Evolutionary conservation across 2,113 vertebrate genomes (phyloP), one percentile per base, ranked within the genome.

Genomic region (Pitta sordida): DNA sequence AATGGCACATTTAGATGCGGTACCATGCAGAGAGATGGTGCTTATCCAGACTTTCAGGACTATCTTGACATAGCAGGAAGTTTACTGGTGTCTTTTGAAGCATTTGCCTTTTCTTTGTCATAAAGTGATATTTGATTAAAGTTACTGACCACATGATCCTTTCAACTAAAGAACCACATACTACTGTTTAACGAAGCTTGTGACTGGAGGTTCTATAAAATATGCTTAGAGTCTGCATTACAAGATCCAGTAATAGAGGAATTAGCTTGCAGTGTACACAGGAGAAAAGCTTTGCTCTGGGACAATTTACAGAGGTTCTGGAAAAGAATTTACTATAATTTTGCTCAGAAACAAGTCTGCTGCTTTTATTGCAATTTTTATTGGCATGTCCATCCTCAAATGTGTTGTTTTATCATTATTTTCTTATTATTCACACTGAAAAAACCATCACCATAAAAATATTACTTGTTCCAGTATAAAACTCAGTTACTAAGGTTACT

Each of bases 401-500:
- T 52, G 58, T 82, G 70, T 94, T 90, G 92, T 68, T 92, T 94
- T 85, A 74, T 88, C 83, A 91, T 95, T 95, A 91, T 92, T 94
- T 93, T 94, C 86, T 77, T 86, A 91, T 96, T 92, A 94, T 91
- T 91, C 91, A 96, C 71, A 67, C 62, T 76, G 73, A 82, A 93
- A 91, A 94, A 81, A 88, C n/a, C 58, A 91, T 76, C 68, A 13
- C 36, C 82, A 81, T 69, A 93, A 95, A 95, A 95, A 86, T 92
- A 92, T 88, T 93, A 68, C 87, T 95, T 88, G 63, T 91, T 95
- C 83, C 60, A 95, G 63, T 83, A 86, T 84, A 67, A 94, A 95
- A 93, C 79, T 90, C 4, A 2, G 95, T 96, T 96, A 96, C 94
- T 96, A 96, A 86, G 94, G 96, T 94, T 96, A 96, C 96, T 91